These are phyloP conservation scores for Corythoichthys haematopterus DNA, from an alignment of 2,113 vertebrate genomes.

Conservation along the genomic window DNA sequence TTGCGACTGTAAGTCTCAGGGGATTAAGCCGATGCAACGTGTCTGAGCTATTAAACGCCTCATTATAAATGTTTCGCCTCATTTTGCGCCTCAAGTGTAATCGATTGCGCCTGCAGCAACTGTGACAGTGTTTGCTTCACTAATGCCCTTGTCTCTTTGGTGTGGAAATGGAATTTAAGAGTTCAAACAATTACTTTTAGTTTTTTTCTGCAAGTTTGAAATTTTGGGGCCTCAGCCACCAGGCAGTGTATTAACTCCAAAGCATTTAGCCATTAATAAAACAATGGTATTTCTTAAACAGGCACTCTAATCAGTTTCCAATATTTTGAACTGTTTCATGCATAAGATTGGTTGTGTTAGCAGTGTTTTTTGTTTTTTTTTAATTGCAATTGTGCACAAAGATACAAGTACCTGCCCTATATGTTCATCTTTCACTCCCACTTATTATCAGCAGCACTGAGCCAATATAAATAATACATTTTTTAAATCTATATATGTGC, in stretches of 20 bases:
- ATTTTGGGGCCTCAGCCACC: neutral
- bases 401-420: too few species aligned
- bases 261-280: neutral
- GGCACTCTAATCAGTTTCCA: too few species aligned
- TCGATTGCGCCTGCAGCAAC: conserved; percentile 13
- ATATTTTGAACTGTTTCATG: too few species aligned
- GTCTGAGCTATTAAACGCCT: neutral
- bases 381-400: too few species aligned
- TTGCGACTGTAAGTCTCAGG: too few species aligned
- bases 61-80: conserved; percentile 5
- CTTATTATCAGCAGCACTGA: too few species aligned
- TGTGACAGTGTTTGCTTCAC: conserved; percentile 28
- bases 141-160: conserved; percentile 14
- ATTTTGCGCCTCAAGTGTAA: conserved; percentile 15
- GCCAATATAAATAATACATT: too few species aligned
- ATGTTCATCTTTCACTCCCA: too few species aligned
- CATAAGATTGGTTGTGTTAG: too few species aligned
- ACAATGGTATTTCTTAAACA: too few species aligned
- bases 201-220: neutral
- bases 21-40: neutral
- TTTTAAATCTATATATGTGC: too few species aligned
- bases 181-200: neutral
- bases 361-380: too few species aligned
- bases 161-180: conserved; percentile 18
- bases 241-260: neutral